Percentiles rank a stretch among this genome's conserved stretches.
Evolutionary conservation across 1,140 invertebrate genomes (phyloP).

Genomic region (Himalopsyche phryganea): DNA sequence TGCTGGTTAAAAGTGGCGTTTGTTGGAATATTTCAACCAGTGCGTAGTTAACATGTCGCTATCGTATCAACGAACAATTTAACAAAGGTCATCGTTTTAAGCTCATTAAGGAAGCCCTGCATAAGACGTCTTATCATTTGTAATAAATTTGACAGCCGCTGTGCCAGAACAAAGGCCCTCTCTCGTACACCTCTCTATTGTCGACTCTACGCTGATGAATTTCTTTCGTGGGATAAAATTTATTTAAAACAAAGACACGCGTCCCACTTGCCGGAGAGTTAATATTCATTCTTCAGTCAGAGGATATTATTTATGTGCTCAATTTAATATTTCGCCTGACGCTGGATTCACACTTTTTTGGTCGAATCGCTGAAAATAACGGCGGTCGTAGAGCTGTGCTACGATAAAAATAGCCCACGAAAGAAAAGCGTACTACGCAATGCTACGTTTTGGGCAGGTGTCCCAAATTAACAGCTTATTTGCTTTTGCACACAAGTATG

Average conservation of each 20-base stretch:
- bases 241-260: slow-evolving; percentile 12
- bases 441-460: too few relatives aligned
- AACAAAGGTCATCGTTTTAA: slow-evolving; percentile 11
- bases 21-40: neutral
- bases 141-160: slow-evolving; percentile 16
- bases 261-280: neutral
- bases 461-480: too few relatives aligned
- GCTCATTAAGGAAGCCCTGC: slow-evolving; percentile 18
- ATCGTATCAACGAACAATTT: slow-evolving; percentile 9
- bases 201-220: slow-evolving; percentile 12
- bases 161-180: slow-evolving; percentile 6
- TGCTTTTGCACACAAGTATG: too few relatives aligned
- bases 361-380: slow-evolving; percentile 1
- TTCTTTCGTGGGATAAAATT: slow-evolving; percentile 13
- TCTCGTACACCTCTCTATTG: slow-evolving; percentile 8
- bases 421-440: too few relatives aligned
- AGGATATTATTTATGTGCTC: neutral
- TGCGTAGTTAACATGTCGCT: slow-evolving; percentile 1
- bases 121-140: slow-evolving; percentile 19
- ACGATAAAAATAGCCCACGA: neutral
- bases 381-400: neutral
- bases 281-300: slow-evolving; percentile 6
- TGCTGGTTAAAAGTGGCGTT: too few relatives aligned
- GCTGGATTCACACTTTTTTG: neutral
- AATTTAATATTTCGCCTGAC: neutral